These are phyloP conservation scores for Ophioderma brevispina DNA, from an alignment of 35 echinoderm and acorn worm species.

Conservation along the genomic window DNA sequence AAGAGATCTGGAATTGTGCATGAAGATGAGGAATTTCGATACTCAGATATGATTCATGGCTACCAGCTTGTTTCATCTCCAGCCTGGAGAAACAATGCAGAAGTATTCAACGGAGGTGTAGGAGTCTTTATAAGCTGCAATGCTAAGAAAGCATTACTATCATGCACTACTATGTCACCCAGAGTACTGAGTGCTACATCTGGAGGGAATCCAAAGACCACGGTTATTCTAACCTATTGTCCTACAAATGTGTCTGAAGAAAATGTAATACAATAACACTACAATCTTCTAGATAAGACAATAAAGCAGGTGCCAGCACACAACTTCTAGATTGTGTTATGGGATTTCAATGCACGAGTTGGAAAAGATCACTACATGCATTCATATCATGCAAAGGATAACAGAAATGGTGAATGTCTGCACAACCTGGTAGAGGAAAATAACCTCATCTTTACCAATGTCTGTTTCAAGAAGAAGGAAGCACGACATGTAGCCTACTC, in stretches of 20 bases:
- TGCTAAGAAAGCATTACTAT: constrained; percentile 2
- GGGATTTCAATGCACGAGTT: neutral
- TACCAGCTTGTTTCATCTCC: neutral
- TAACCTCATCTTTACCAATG: neutral
- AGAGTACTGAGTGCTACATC: neutral
- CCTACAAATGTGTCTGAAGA: constrained; percentile 12
- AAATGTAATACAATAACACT: neutral
- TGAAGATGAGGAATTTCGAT: neutral
- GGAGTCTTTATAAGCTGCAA: neutral
- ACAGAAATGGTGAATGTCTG: neutral
- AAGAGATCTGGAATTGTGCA: neutral
- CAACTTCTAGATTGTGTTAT: neutral
- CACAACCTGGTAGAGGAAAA: neutral
- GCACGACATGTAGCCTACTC: neutral
- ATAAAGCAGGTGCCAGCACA: neutral
- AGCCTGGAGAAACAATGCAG: constrained; percentile 5
- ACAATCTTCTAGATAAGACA: neutral
- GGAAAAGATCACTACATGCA: neutral
- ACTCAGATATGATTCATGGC: neutral
- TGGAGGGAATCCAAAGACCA: constrained; percentile 3
- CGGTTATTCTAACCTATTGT: neutral
- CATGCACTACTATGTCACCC: neutral
- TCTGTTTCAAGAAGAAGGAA: neutral
- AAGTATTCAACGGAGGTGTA: neutral
- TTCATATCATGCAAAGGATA: neutral